phyloP scores from a whole-genome alignment of 2,797 vertebrate genomes.

The Rhabdomys pumilio region DNA sequence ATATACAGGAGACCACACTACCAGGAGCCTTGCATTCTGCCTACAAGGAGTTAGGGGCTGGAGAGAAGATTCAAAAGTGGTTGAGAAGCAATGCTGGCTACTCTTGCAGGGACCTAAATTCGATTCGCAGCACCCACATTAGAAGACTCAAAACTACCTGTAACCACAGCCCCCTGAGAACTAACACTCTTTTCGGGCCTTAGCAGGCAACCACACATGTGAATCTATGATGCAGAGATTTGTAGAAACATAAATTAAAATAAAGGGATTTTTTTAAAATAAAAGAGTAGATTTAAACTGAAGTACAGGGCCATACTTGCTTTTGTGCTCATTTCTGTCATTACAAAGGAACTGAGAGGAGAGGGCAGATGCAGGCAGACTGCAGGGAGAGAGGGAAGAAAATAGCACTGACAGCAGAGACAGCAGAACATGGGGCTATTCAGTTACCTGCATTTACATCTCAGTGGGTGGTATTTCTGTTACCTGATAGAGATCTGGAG shows the following conservation, averaged over 20 bases:
- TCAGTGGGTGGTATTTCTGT: neutral
- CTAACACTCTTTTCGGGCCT: neutral
- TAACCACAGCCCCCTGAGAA: neutral
- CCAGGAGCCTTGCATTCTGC: neutral
- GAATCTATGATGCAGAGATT: neutral
- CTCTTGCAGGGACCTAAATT: neutral
- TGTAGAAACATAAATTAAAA: neutral
- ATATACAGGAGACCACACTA: neutral
- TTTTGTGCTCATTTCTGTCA: neutral
- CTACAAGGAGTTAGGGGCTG: neutral
- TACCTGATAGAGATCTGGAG: neutral
- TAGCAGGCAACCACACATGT: neutral
- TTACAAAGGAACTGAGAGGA: neutral
- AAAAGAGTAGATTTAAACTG: constrained; percentile 4
- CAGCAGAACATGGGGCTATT: neutral
- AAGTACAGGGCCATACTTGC: neutral
- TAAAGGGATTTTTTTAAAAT: neutral
- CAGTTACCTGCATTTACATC: neutral
- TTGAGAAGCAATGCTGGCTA: neutral
- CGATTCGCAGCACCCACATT: neutral
- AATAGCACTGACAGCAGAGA: neutral
- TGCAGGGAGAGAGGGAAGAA: neutral
- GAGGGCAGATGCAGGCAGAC: neutral
- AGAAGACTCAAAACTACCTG: neutral
- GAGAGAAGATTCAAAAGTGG: neutral